phyloP scores from a whole-genome alignment of 2,888 invertebrate species.

The Lasioglossum leucozonium region DNA sequence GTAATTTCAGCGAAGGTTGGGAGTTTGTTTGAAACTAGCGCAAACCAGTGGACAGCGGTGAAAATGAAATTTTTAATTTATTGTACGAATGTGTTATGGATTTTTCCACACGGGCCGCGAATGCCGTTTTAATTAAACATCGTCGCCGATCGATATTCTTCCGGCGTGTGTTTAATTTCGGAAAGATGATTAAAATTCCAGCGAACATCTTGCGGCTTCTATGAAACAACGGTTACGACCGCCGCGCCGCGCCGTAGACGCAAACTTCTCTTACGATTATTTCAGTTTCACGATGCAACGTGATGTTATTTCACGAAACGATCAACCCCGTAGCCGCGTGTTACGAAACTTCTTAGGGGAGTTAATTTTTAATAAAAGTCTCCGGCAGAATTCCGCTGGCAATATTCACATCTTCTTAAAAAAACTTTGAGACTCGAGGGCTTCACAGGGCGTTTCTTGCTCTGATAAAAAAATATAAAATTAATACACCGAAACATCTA shows the following conservation, averaged over 20 bases:
- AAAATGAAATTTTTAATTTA: conserved; percentile 8
- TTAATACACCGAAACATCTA: background rate
- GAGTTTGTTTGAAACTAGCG: background rate
- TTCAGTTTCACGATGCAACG: background rate
- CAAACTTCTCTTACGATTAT: conserved; percentile 8
- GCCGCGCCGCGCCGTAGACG: background rate
- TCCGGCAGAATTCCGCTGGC: conserved; percentile 17
- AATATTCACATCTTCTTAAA: conserved; percentile 23
- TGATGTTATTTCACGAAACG: conserved; percentile 10
- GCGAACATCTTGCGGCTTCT: background rate
- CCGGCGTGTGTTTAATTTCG: background rate
- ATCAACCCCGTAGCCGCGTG: background rate
- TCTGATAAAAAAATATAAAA: background rate
- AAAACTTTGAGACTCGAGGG: background rate
- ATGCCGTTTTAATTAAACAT: background rate
- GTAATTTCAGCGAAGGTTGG: conserved; percentile 9
- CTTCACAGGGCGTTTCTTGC: background rate
- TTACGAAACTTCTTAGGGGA: conserved; percentile 16
- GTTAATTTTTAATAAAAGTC: background rate
- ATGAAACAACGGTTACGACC: conserved; percentile 8
- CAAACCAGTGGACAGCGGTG: background rate
- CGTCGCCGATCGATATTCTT: background rate
- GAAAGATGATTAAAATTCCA: background rate
- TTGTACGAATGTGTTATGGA: background rate
- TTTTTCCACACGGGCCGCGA: background rate